phyloP scores from a whole-genome alignment of 2,888 invertebrate genomes.

The Folsomia manolachei region DNA sequence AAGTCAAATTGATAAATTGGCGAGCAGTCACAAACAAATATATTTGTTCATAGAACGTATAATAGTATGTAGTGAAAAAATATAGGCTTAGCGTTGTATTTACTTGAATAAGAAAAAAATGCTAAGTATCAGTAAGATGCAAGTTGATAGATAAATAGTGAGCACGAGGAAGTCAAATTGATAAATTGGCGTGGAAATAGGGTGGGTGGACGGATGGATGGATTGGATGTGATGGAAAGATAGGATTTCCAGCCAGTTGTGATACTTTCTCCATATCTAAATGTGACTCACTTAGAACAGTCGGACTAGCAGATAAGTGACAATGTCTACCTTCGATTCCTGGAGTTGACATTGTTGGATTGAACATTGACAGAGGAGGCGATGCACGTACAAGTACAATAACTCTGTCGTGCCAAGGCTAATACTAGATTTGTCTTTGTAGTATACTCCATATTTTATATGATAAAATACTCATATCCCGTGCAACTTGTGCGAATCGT shows the following conservation, averaged over 20 bases:
- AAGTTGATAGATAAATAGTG: slow-evolving; percentile 25
- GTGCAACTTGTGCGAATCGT: too few relatives aligned
- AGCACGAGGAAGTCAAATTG: slow-evolving; percentile 25
- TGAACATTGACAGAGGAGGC: background rate
- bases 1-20: slow-evolving; percentile 31
- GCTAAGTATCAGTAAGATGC: background rate
- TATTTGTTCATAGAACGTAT: background rate
- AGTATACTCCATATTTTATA: too few relatives aligned
- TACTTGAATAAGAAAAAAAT: background rate
- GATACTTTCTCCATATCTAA: slow-evolving; percentile 30
- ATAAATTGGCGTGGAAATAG: slow-evolving; percentile 25
- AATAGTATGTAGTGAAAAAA: background rate
- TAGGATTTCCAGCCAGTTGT: slow-evolving; percentile 24
- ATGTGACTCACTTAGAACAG: slow-evolving; percentile 24
- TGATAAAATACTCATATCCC: too few relatives aligned
- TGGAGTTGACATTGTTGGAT: background rate
- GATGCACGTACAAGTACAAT: too few relatives aligned
- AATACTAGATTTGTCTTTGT: too few relatives aligned
- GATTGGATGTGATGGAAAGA: slow-evolving; percentile 14
- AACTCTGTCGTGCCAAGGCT: too few relatives aligned
- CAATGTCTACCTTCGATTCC: background rate
- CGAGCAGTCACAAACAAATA: too few relatives aligned
- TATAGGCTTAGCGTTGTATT: background rate
- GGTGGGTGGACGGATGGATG: too few relatives aligned
- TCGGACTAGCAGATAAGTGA: slow-evolving; percentile 11